Evolutionary conservation across 1,140 invertebrate genomes (phyloP).

Genomic region (Ctenoplectra terminalis): DNA sequence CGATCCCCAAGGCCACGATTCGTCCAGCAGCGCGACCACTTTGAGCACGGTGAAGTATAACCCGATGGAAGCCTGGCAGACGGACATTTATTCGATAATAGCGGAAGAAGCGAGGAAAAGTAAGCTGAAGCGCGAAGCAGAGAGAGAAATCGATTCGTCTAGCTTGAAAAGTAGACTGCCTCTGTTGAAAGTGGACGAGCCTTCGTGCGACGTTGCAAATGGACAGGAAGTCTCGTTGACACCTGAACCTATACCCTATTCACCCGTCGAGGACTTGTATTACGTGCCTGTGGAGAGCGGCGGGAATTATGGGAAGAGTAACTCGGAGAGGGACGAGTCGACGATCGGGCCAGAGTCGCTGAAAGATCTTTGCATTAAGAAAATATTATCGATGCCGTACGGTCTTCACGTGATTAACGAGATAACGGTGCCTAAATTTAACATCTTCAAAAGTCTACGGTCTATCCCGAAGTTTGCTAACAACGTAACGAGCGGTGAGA

Average conservation of each 20-base stretch:
- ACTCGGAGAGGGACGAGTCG: not conserved
- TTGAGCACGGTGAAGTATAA: constrained; percentile 84
- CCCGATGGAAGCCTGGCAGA: constrained; percentile 74
- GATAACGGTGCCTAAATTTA: constrained; percentile 85
- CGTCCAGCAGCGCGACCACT: constrained; percentile 82
- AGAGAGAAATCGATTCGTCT: constrained; percentile 48
- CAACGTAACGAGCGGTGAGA: constrained; percentile 24
- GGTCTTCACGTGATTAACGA: constrained; percentile 87
- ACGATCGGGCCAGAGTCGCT: constrained; percentile 72
- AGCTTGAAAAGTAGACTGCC: constrained; percentile 60
- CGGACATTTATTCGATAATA: constrained; percentile 76
- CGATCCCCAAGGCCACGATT: constrained; percentile 74
- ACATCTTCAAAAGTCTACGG: constrained; percentile 83
- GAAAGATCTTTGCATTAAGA: constrained; percentile 85
- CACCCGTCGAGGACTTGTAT: constrained; percentile 68
- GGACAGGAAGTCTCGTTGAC: constrained; percentile 45
- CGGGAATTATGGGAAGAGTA: not conserved
- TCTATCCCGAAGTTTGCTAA: constrained; percentile 66
- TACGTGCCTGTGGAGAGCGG: not conserved
- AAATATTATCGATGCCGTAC: constrained; percentile 86
- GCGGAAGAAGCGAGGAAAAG: constrained; percentile 64
- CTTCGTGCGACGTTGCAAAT: not conserved
- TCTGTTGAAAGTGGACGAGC: constrained; percentile 51
- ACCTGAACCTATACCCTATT: constrained; percentile 64
- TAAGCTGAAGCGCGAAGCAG: constrained; percentile 14